Evolutionary conservation across 1,140 invertebrate species (phyloP).

Genomic region (Parapsyche elsis): DNA sequence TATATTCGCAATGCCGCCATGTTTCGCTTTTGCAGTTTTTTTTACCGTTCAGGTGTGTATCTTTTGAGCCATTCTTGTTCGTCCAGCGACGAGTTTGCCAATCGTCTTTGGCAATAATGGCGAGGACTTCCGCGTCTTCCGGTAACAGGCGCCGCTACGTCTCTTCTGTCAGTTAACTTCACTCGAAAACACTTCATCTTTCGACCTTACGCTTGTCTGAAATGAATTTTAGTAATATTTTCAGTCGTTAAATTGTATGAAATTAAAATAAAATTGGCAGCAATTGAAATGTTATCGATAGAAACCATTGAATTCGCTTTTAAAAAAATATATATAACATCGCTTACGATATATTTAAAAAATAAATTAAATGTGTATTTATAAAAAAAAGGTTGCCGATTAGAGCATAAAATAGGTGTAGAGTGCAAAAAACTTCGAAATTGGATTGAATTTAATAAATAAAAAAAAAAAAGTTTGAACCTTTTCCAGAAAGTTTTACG

Average conservation of each 20-base stretch:
- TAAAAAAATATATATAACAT: no score
- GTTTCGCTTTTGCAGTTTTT: background rate
- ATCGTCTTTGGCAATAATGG: conserved; percentile 51
- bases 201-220: background rate
- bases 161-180: conserved; percentile 50
- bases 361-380: no score
- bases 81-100: conserved; percentile 50
- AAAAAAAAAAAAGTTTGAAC: background rate
- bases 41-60: conserved; percentile 51
- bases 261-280: no score
- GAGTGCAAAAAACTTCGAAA: no score
- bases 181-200: conserved; percentile 53
- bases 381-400: no score
- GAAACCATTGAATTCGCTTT: no score
- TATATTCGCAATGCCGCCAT: background rate
- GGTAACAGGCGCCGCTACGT: conserved; percentile 6
- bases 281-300: no score
- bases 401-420: no score
- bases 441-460: background rate
- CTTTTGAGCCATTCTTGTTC: conserved; percentile 52
- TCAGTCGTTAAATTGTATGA: no score
- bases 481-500: no score
- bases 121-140: conserved; percentile 42
- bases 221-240: background rate
- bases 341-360: no score